phyloP scores from a whole-genome alignment of 37 sponge, comb jelly and placozoan species.

The Amphimedon queenslandica region DNA sequence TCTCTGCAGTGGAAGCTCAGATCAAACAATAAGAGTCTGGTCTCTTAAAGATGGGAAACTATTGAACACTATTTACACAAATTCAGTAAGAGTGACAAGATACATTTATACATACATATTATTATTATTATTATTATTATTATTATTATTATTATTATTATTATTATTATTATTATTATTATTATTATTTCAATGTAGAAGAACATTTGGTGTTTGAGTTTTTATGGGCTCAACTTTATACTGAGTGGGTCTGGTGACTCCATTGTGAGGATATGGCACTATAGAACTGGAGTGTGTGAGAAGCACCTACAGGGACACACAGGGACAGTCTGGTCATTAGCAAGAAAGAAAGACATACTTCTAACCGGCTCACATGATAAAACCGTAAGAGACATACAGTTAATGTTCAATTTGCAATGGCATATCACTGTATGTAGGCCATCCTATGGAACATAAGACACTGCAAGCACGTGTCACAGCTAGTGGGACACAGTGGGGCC shows the following conservation, averaged over 20 bases:
- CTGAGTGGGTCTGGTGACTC: conserved; percentile 75
- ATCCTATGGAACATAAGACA: conserved; percentile 57
- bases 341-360: conserved; percentile 51
- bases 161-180: too few species aligned
- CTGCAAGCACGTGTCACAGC: conserved; percentile 13
- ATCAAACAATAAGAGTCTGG: conserved; percentile 69
- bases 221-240: conserved; percentile 65
- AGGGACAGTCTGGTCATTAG: conserved; percentile 69
- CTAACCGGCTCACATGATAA: conserved; percentile 76
- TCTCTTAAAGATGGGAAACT: conserved; percentile 31
- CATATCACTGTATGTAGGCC: conserved; percentile 33
- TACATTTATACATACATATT: too few species aligned
- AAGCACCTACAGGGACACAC: conserved; percentile 53
- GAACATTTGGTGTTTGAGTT: conserved; percentile 68
- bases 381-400: conserved; percentile 19
- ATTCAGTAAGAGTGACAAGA: conserved; percentile 36
- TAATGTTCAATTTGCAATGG: not conserved
- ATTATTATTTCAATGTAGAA: conserved; percentile 27
- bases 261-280: conserved; percentile 75
- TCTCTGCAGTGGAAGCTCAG: conserved; percentile 47
- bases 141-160: too few species aligned
- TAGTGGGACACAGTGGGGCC: conserved; percentile 64
- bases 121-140: too few species aligned
- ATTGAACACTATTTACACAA: conserved; percentile 38
- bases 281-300: conserved; percentile 54